A percentile compares a stretch with the other conserved stretches of the same genome.
phyloP scores from a whole-genome alignment of 2,113 vertebrate species.

The Craseonycteris thonglongyai region DNA sequence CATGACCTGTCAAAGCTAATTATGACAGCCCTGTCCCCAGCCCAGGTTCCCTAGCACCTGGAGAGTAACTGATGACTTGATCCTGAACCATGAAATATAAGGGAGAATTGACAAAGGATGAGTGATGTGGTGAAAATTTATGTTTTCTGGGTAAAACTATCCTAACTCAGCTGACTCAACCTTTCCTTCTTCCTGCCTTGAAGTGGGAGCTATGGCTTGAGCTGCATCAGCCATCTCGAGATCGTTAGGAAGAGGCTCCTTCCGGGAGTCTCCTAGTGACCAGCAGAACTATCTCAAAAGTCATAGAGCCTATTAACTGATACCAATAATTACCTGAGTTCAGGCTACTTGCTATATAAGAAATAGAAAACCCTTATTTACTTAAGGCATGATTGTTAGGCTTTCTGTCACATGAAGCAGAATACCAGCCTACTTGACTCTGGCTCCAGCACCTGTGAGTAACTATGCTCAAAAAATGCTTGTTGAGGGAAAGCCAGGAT shows the following conservation, averaged over 20 bases:
- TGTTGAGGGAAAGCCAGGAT: too few relatives aligned
- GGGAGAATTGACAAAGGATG: not conserved
- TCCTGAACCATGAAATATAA: not conserved
- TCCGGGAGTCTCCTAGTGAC: not conserved
- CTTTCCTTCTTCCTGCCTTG: not conserved
- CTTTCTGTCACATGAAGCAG: not conserved
- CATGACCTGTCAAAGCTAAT: not conserved
- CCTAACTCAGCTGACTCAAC: not conserved
- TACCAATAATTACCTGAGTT: not conserved
- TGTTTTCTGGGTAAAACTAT: not conserved
- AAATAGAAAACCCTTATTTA: not conserved
- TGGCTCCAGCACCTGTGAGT: not conserved
- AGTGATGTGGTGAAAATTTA: not conserved
- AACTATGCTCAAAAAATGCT: not conserved
- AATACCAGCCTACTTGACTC: not conserved
- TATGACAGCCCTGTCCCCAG: not conserved
- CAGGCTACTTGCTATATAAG: not conserved
- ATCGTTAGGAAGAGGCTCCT: not conserved
- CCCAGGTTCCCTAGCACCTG: not conserved
- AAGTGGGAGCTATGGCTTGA: not conserved
- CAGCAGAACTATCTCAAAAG: not conserved
- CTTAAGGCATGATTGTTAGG: not conserved
- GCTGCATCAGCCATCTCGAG: not conserved
- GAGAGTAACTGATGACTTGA: not conserved
- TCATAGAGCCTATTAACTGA: not conserved